Evolutionary conservation across 2,113 vertebrate species (phyloP), one percentile per base, ranked within the genome.

Genomic region (Hemicordylus capensis): DNA sequence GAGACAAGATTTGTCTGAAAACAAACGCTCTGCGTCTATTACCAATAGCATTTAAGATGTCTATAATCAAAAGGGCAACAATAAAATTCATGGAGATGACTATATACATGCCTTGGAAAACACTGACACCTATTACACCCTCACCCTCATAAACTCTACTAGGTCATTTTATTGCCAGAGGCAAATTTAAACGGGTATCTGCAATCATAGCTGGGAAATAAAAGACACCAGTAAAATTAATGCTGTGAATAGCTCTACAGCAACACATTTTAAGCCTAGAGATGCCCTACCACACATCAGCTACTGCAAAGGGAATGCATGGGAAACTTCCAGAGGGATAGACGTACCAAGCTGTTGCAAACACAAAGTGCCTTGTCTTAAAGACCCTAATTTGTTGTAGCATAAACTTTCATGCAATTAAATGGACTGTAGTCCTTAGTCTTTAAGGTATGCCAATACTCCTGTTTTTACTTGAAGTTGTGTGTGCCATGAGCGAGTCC

Each of bases 151-250:
- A 72, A 72, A 72, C 15, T 34, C 44, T 67, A 73, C 42, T 61
- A 61, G 69, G 39, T 31, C 56, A 83, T 83, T 83, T 48, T 42
- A 34, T 42, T 69, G 69, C 81, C 56, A 74, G 81, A 83, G 42
- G 69, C 42, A 2, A 73, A 44, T 11, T 61, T 61, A 39, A 69
- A 39, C 66, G 67, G n/a, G n/a, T 39, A 69, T 39, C 12, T 46
- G 59, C 22, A 72, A 56, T 83, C 28, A 74, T 17, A 61, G 42
- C 19, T 61, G 39, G 2, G 17, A 59, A 26, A 48, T 74, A 61
- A 5, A 34, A 74, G 56, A n/a, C 56, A 72, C 1, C 46, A 73
- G 11, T 74, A 74, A 59, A 74, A 61, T 72, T 20, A 22, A 58
- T 28, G 44, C 28, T 73, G 6, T n/a, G 6, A 63, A 73, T 34